Evolutionary conservation across 2,888 invertebrate genomes (phyloP).

Genomic region (Orchesellides sinensis): DNA sequence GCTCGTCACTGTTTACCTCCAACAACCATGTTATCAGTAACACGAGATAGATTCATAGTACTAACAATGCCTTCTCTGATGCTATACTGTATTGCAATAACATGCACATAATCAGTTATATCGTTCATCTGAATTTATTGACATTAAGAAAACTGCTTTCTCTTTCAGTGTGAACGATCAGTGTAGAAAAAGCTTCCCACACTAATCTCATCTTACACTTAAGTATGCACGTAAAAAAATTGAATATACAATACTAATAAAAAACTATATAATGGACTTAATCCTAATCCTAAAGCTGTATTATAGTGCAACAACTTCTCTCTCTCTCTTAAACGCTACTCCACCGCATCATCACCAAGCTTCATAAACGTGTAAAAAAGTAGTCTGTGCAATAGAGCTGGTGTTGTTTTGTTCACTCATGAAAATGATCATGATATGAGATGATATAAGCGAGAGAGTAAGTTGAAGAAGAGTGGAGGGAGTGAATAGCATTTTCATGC

Average conservation of each 20-base stretch:
- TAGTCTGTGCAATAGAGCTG: neutral
- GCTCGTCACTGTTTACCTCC: neutral
- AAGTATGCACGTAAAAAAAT: neutral
- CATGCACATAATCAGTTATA: neutral
- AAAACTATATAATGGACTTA: too few species aligned
- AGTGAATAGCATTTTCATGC: conserved; percentile 47
- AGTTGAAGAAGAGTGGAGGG: too few species aligned
- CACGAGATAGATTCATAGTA: too few species aligned
- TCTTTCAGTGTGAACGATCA: conserved; percentile 60
- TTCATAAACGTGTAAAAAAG: neutral
- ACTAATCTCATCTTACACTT: conserved; percentile 36
- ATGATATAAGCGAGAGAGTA: conserved; percentile 25
- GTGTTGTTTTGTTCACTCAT: neutral
- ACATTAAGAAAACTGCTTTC: conserved; percentile 59
- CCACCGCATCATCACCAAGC: neutral
- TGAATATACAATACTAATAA: neutral
- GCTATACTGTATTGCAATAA: neutral
- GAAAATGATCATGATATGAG: conserved; percentile 10
- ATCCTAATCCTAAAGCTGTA: neutral
- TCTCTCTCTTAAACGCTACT: neutral
- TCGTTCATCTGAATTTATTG: conserved; percentile 39
- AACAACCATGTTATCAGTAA: neutral
- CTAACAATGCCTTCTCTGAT: too few species aligned
- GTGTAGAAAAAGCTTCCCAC: conserved; percentile 54
- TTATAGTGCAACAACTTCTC: neutral